Base-by-base conservation (phyloP, 2,888 invertebrate species). In the Trisateles emortualis region DNA sequence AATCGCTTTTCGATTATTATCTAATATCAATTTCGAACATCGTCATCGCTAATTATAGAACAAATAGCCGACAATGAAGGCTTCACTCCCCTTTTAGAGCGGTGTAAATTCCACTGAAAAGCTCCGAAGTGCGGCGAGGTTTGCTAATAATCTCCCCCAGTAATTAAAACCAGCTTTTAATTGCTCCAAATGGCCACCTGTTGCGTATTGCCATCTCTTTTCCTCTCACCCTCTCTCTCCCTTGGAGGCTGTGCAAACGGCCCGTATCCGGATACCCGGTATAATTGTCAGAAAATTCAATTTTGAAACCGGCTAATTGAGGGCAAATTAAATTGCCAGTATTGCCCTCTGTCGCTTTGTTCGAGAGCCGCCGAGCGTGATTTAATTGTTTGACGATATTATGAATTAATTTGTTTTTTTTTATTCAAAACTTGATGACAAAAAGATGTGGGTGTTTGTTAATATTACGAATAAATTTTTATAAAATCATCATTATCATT, bases 161-260 rank as follows among this genome's bases (percentile, higher is more conserved):
- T 92, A 92, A 93, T 93, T 93, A 92, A 89, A 91, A 88, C 78
- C 81, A 80, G 76, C 78, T 92, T 92, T 93, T 93, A 93, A 93
- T 93, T 93, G 92, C 88, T 86, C 72, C 75, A 85, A 83, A 87
- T 76, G 78, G 83, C 86, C 90, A 93, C 93, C 92, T 93, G 93
- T 93, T 93, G 93, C 90, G 59, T 52, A n/a, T 35, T 68, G 14
- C 72, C 52, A 41, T 72, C 78, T 73, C 68, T 78, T 79, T 73
- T 69, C 68, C 64, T 54, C 41, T 49, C 56, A 68, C 68, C 67
- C 70, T 84, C 86, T 57, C 78, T 77, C 56, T 79, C 76, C 5
- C 58, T 16, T 75, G 78, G 88, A 87, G 84, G 84, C 87, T 88
- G 86, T 70, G 66, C 62, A 72, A 70, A 81, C 86, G 91, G 85